These are phyloP conservation scores for Lasiurus borealis DNA, from an alignment of 2,113 vertebrate genomes.

Conservation along the genomic window DNA sequence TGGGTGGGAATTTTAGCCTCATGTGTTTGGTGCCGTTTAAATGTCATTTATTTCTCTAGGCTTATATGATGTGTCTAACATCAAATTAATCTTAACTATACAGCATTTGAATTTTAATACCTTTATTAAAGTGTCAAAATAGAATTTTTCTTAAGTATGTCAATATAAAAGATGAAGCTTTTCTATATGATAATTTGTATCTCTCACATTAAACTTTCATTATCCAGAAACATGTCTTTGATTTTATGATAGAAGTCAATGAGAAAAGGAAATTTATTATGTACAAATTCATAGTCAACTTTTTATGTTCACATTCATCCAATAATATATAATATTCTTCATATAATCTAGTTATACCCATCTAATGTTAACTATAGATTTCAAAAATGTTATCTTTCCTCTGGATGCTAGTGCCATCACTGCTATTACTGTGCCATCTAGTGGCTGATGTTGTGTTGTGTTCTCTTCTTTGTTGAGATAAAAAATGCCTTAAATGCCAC, in stretches of 20 bases:
- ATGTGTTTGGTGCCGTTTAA: neutral
- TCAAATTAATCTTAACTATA: constrained; percentile 31
- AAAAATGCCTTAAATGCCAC: neutral
- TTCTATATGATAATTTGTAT: neutral
- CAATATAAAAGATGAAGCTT: neutral
- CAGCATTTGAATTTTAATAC: neutral
- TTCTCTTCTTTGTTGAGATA: neutral
- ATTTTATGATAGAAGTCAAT: constrained; percentile 40
- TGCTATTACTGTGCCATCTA: constrained; percentile 69
- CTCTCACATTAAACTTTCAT: neutral
- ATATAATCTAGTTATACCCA: neutral
- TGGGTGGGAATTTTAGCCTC: neutral
- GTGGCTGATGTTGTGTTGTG: neutral
- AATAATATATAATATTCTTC: neutral
- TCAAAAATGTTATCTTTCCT: neutral
- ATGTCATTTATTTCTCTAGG: neutral
- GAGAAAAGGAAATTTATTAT: neutral
- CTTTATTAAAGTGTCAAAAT: constrained; percentile 31
- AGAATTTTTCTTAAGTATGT: constrained; percentile 3
- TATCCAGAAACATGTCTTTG: neutral
- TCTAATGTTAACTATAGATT: neutral
- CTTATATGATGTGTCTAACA: neutral
- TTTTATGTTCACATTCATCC: neutral
- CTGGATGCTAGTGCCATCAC: neutral
- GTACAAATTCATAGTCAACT: constrained; percentile 1